Evolutionary conservation across 2,797 vertebrate species (phyloP).

Genomic region (Arrhamphus sclerolepis): DNA sequence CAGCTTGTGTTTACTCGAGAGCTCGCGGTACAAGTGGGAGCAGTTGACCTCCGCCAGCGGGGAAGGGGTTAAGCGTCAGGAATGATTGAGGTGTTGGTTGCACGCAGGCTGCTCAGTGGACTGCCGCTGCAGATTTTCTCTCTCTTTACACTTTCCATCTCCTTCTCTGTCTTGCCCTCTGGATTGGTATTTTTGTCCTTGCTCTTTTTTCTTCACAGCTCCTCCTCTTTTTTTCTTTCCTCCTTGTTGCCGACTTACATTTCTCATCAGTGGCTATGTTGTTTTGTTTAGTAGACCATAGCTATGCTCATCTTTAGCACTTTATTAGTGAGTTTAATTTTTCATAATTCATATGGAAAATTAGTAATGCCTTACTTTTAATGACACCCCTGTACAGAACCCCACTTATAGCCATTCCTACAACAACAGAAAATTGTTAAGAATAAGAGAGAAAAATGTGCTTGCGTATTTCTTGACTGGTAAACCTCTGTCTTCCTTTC

Average conservation of each 20-base stretch:
- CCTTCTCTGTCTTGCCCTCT: conserved; percentile 40
- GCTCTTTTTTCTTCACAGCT: conserved; percentile 2
- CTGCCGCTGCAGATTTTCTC: conserved; percentile 46
- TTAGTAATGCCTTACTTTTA: background rate
- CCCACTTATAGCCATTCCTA: background rate
- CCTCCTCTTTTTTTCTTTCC: conserved; percentile 18
- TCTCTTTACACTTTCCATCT: conserved; percentile 42
- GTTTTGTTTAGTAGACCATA: background rate
- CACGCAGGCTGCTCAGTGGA: conserved; percentile 59
- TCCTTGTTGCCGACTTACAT: conserved; percentile 6
- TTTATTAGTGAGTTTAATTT: background rate
- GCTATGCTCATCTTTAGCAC: background rate
- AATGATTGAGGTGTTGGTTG: conserved; percentile 74
- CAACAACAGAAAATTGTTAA: too few species aligned
- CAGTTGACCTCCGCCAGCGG: conserved; percentile 53
- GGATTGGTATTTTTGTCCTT: conserved; percentile 45
- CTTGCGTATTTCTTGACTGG: conserved; percentile 3
- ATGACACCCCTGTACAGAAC: background rate
- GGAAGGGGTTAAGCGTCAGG: conserved; percentile 65
- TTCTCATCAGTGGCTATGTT: conserved; percentile 11
- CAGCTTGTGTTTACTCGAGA: conserved; percentile 45
- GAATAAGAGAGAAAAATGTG: too few species aligned
- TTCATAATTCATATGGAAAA: background rate
- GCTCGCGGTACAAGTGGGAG: conserved; percentile 24
- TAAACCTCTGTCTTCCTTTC: conserved; percentile 9